A percentile compares a stretch with the other conserved stretches of the same genome.
Evolutionary conservation across 2,113 vertebrate genomes (phyloP).

Genomic region (Eleginops maclovinus): DNA sequence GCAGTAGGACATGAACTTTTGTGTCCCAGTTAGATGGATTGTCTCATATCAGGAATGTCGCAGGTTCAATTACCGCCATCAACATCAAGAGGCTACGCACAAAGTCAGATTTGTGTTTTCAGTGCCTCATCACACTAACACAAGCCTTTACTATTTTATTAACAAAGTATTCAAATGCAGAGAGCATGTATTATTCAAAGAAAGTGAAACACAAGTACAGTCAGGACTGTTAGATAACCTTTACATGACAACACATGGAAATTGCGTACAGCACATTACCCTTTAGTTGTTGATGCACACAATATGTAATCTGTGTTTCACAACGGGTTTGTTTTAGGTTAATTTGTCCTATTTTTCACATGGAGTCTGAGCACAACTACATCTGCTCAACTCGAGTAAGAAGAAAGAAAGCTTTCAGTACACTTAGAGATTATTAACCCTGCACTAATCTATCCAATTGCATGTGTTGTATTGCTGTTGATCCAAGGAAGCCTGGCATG

Average conservation of each 20-base stretch:
- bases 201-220: too few species aligned
- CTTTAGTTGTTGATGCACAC: not conserved
- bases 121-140: not conserved
- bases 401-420: not conserved
- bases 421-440: too few species aligned
- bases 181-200: not conserved
- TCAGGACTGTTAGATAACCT: not conserved
- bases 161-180: not conserved
- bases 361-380: not conserved
- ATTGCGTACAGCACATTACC: not conserved
- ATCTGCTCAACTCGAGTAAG: not conserved
- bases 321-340: not conserved
- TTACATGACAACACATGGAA: not conserved
- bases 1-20: constrained; percentile 36
- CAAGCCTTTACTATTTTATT: too few species aligned
- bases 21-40: constrained; percentile 21
- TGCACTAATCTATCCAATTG: too few species aligned
- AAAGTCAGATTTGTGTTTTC: not conserved
- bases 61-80: not conserved
- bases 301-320: not conserved
- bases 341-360: not conserved
- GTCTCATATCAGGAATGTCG: not conserved
- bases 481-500: not conserved
- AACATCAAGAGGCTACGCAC: not conserved
- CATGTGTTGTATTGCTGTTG: too few species aligned